Evolutionary conservation across 2,113 vertebrate genomes (phyloP).

Genomic region (Rhinichthys klamathensis): DNA sequence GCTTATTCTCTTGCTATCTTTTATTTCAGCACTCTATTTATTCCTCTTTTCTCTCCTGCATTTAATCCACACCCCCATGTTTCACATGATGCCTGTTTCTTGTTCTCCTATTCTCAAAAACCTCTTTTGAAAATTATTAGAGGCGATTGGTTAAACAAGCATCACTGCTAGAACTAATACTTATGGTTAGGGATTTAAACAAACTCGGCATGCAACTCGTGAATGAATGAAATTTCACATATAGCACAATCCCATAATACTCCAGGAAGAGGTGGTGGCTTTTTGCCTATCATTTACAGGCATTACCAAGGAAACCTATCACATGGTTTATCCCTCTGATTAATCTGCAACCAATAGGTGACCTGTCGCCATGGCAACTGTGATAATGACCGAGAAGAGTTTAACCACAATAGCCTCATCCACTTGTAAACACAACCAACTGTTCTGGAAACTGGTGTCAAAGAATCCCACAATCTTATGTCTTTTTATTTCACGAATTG

Average conservation of each 20-base stretch:
- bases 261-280: background rate
- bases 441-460: background rate
- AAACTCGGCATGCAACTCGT: background rate
- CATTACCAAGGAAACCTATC: background rate
- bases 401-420: constrained; percentile 27
- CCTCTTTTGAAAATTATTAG: background rate
- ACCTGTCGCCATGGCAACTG: background rate
- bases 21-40: constrained; percentile 31
- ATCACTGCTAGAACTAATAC: background rate
- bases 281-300: background rate
- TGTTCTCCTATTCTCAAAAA: constrained; percentile 15
- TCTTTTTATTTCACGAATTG: background rate
- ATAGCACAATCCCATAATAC: background rate
- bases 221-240: background rate
- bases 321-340: constrained; percentile 6
- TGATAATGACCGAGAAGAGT: background rate
- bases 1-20: background rate
- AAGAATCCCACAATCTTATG: background rate
- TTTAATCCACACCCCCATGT: constrained; percentile 36
- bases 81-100: constrained; percentile 32
- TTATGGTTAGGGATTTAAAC: background rate
- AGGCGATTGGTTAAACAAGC: background rate
- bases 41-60: constrained; percentile 26
- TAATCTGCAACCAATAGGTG: constrained; percentile 8
- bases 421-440: background rate